phyloP scores from a whole-genome alignment of 2,888 invertebrate genomes.

The Serrognathus titanus region DNA sequence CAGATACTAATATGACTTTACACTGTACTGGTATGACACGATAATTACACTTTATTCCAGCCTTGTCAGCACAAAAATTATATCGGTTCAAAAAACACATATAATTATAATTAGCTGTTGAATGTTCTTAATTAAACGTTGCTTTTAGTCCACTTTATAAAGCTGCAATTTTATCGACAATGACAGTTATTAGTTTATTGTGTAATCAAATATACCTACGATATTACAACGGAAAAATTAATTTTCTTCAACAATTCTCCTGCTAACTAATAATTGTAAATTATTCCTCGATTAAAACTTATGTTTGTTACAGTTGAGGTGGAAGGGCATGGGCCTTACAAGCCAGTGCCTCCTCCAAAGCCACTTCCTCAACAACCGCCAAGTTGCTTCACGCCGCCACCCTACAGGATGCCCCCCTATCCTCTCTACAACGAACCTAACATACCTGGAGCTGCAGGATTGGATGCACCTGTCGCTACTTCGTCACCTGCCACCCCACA shows the following conservation, averaged over 20 bases:
- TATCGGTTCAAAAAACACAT: too few relatives aligned
- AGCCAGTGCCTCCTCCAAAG: conserved; percentile 59
- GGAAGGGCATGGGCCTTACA: conserved; percentile 57
- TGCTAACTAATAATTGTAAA: not conserved
- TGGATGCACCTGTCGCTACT: conserved; percentile 50
- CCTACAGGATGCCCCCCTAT: conserved; percentile 69
- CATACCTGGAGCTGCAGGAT: conserved; percentile 51
- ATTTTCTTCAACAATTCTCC: not conserved
- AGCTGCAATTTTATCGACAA: too few relatives aligned
- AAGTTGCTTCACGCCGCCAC: conserved; percentile 52
- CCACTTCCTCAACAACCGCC: conserved; percentile 52
- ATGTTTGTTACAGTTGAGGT: conserved; percentile 48
- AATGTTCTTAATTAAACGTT: too few relatives aligned
- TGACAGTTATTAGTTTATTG: too few relatives aligned
- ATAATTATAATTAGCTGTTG: too few relatives aligned
- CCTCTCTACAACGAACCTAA: conserved; percentile 60
- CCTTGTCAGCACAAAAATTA: too few relatives aligned
- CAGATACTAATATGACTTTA: too few relatives aligned
- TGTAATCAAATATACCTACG: too few relatives aligned
- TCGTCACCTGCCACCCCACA: conserved; percentile 49
- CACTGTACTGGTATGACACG: too few relatives aligned
- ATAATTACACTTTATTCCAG: too few relatives aligned
- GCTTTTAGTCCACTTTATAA: too few relatives aligned
- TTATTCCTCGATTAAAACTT: not conserved
- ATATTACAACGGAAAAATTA: too few relatives aligned